A percentile compares a stretch with the other conserved stretches of the same genome.
Evolutionary conservation across 1,140 invertebrate species (phyloP).

Genomic region (Drosophila rufa): DNA sequence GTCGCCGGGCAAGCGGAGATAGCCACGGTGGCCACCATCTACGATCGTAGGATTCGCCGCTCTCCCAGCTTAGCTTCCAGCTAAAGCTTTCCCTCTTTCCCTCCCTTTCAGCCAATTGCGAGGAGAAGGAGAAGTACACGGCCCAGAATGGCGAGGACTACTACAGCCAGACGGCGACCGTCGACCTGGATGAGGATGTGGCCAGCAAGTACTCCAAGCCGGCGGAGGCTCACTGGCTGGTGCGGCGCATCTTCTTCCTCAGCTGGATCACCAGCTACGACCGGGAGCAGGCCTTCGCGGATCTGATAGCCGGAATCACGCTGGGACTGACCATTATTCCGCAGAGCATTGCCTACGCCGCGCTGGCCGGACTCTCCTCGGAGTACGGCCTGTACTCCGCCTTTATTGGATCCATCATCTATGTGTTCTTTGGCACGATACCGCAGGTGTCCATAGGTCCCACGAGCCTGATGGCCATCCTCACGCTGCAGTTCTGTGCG

Average conservation of each 20-base stretch:
- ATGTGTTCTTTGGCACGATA: slow-evolving; percentile 94
- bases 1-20: not conserved
- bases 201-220: slow-evolving; percentile 67
- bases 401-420: slow-evolving; percentile 90
- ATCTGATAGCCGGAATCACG: slow-evolving; percentile 91
- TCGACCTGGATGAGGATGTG: slow-evolving; percentile 70
- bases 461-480: slow-evolving; percentile 93
- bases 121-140: slow-evolving; percentile 75
- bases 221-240: slow-evolving; percentile 69
- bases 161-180: slow-evolving; percentile 35
- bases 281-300: slow-evolving; percentile 87
- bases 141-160: slow-evolving; percentile 63
- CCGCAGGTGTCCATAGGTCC: slow-evolving; percentile 96
- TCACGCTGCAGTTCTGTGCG: slow-evolving; percentile 90
- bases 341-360: slow-evolving; percentile 93
- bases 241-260: slow-evolving; percentile 86
- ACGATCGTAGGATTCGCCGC: slow-evolving; percentile 60
- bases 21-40: slow-evolving; percentile 53
- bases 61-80: no score
- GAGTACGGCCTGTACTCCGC: slow-evolving; percentile 87
- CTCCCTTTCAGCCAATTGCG: slow-evolving; percentile 59
- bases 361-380: slow-evolving; percentile 90
- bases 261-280: slow-evolving; percentile 89
- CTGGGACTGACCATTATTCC: slow-evolving; percentile 93
- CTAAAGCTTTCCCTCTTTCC: not conserved